These are phyloP conservation scores for Poeciliopsis occidentalis DNA, from an alignment of 2,113 vertebrate species.

Conservation along the genomic window DNA sequence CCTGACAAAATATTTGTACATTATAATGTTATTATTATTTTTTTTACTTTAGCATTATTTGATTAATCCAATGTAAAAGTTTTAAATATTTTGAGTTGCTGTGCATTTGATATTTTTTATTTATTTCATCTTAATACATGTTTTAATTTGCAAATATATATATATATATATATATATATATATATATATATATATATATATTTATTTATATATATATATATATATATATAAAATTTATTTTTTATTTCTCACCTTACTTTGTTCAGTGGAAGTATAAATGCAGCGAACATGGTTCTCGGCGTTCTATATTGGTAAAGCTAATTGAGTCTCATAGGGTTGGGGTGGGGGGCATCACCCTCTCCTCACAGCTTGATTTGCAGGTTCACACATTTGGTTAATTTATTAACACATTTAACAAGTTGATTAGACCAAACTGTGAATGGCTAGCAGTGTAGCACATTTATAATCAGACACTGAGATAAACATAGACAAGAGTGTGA, in stretches of 20 bases:
- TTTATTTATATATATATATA: background rate
- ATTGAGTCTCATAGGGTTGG: constrained; percentile 36
- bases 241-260: background rate
- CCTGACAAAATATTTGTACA: background rate
- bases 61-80: background rate
- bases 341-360: constrained; percentile 33
- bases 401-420: constrained; percentile 59
- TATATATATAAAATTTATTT: background rate
- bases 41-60: background rate
- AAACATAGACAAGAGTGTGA: constrained; percentile 37
- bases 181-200: no score
- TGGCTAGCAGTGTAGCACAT: constrained; percentile 54
- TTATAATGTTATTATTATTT: no score
- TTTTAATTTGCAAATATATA: background rate
- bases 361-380: constrained; percentile 70
- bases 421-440: constrained; percentile 61
- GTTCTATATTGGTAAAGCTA: constrained; percentile 38
- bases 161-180: background rate
- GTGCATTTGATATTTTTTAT: background rate
- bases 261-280: background rate
- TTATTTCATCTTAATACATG: background rate
- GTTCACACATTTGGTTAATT: constrained; percentile 66
- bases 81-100: background rate
- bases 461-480: constrained; percentile 58
- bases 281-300: background rate